Percentiles rank a stretch among this genome's conserved stretches.
These are phyloP conservation scores for Cosmia trapezina DNA, from an alignment of 2,888 invertebrate genomes.

Conservation along the genomic window DNA sequence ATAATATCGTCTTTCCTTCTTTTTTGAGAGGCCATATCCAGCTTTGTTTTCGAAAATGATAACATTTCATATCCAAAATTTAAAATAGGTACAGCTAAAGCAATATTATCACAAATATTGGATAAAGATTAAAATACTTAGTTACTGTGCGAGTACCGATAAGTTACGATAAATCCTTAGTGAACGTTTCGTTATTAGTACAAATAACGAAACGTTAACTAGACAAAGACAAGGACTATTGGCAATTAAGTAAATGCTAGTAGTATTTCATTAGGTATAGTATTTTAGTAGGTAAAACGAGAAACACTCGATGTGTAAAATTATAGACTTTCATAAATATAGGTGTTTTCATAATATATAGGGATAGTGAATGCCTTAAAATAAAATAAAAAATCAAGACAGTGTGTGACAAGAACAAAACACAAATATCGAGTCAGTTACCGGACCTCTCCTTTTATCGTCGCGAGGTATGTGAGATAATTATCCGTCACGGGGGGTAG, in stretches of 20 bases:
- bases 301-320: constrained; percentile 14
- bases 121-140: constrained; percentile 34
- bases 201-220: constrained; percentile 45
- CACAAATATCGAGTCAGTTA: constrained; percentile 27
- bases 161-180: constrained; percentile 23
- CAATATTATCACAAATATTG: constrained; percentile 11
- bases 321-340: not conserved
- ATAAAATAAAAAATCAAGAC: constrained; percentile 9
- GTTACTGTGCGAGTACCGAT: constrained; percentile 2
- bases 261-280: no score
- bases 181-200: not conserved
- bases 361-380: constrained; percentile 1
- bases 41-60: not conserved
- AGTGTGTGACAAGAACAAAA: constrained; percentile 17
- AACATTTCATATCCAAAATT: not conserved
- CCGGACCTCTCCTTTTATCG: constrained; percentile 64
- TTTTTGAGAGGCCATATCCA: not conserved
- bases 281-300: no score
- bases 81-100: not conserved
- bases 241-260: constrained; percentile 55
- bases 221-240: constrained; percentile 42
- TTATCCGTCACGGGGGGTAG: constrained; percentile 80
- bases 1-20: not conserved
- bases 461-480: constrained; percentile 79
- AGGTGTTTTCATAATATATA: no score